Percentiles rank a stretch among this genome's conserved stretches.
Evolutionary conservation across 2,888 invertebrate genomes (phyloP).

Genomic region (Andrena bucephala): DNA sequence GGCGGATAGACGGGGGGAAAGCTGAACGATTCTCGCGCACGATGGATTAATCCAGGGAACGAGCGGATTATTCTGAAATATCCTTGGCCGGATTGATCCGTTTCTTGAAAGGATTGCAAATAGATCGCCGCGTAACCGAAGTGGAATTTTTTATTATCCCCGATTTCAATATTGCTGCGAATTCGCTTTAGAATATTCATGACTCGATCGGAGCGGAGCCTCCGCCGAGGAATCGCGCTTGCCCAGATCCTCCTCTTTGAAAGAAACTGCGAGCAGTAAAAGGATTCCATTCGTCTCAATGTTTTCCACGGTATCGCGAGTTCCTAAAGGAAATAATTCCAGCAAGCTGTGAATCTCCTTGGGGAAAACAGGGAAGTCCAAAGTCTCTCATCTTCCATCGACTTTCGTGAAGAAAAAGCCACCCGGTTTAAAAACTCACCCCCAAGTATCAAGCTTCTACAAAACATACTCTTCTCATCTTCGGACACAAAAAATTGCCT

Average conservation of each 20-base stretch:
- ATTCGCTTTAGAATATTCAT: slow-evolving; percentile 48
- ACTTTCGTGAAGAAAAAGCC: too few relatives aligned
- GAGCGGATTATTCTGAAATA: slow-evolving; percentile 38
- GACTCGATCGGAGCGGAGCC: slow-evolving; percentile 27
- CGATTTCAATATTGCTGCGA: slow-evolving; percentile 33
- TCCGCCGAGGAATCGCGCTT: not conserved
- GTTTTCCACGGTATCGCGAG: too few relatives aligned
- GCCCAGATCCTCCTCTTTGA: not conserved
- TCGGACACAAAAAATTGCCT: too few relatives aligned
- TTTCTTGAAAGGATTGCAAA: slow-evolving; percentile 56
- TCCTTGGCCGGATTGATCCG: slow-evolving; percentile 37
- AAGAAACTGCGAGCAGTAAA: not conserved
- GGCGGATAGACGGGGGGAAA: not conserved
- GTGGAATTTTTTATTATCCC: slow-evolving; percentile 47
- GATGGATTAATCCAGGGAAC: slow-evolving; percentile 35
- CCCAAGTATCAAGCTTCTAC: too few relatives aligned
- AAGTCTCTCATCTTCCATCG: too few relatives aligned
- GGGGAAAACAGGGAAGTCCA: too few relatives aligned
- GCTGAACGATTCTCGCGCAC: slow-evolving; percentile 7
- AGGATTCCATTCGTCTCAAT: not conserved
- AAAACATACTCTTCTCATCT: too few relatives aligned
- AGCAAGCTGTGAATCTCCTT: too few relatives aligned
- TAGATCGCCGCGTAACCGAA: slow-evolving; percentile 20
- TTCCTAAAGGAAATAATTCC: too few relatives aligned
- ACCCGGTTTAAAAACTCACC: too few relatives aligned